A percentile compares a stretch with the other conserved stretches of the same genome.
phyloP scores from a whole-genome alignment of 1,140 invertebrate species.

The Drosophila biarmipes region DNA sequence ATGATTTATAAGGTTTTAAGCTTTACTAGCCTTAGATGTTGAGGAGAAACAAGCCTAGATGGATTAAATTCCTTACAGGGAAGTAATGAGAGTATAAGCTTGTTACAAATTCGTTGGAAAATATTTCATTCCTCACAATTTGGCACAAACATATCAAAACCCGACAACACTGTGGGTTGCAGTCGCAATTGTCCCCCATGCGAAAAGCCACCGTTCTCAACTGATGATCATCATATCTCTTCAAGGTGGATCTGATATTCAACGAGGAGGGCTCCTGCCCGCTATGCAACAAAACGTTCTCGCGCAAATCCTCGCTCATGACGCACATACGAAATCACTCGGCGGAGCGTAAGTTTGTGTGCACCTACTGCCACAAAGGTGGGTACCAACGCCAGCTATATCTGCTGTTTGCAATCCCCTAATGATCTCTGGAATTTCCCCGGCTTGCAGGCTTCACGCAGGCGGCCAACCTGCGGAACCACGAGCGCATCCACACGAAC shows the following conservation, averaged over 20 bases:
- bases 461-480: constrained; percentile 87
- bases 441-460: constrained; percentile 86
- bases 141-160: not conserved
- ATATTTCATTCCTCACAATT: too few species aligned
- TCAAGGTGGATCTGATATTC: constrained; percentile 84
- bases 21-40: too few species aligned
- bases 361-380: constrained; percentile 87
- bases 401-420: not conserved
- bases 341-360: constrained; percentile 86
- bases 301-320: constrained; percentile 86
- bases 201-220: not conserved
- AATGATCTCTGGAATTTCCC: not conserved
- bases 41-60: too few species aligned
- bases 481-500: constrained; percentile 87
- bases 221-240: not conserved
- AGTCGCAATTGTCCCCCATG: not conserved
- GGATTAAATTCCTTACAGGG: too few species aligned
- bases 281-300: constrained; percentile 87
- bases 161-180: constrained; percentile 4
- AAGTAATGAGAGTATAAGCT: too few species aligned
- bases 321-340: constrained; percentile 87
- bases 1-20: too few species aligned
- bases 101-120: too few species aligned
- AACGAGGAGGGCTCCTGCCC: constrained; percentile 85
- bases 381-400: not conserved